A percentile compares a stretch with the other conserved stretches of the same genome.
These are phyloP conservation scores for human DNA, from an alignment of 2,113 vertebrate genomes.

Conservation along the genomic window GRCh38 chr3:35712001-35712500, in stretches of 20 bases:
- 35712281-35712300: neutral
- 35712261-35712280: conserved; percentile 18
- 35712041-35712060: neutral
- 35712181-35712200: neutral
- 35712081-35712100: neutral
- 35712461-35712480: neutral
- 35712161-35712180: neutral
- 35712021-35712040: neutral
- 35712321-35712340: neutral
- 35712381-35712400: neutral
- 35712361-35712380: neutral
- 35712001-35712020: neutral
- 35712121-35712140: neutral
- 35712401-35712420: neutral
- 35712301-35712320: neutral
- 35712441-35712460: conserved; percentile 6
- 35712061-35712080: neutral
- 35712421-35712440: neutral
- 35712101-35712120: neutral
- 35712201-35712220: conserved; percentile 74
- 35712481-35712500: neutral
- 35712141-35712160: neutral
- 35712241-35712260: neutral
- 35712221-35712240: neutral
- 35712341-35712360: neutral